Evolutionary conservation across 2,113 vertebrate genomes (phyloP), one percentile per base, ranked within the genome.

Genomic region (Chionomys nivalis): DNA sequence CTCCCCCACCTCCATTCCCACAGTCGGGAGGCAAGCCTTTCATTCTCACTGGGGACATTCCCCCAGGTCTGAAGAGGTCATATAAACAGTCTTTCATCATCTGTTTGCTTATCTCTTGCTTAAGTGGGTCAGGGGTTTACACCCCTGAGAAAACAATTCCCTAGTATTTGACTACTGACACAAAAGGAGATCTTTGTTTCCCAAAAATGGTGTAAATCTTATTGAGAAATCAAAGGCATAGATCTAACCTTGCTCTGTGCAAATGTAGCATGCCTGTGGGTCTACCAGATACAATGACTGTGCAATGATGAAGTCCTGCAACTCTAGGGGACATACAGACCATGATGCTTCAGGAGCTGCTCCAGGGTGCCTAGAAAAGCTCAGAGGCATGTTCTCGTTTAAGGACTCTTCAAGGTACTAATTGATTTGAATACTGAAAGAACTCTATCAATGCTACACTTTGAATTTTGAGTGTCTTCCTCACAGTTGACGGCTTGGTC

Each of bases 41-140:
- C 14, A 24, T 33, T 5, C 61, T 91, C 26, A 81, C 88, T 58
- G 44, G 72, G 76, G 70, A 88, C 19, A 42, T 49, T 87, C 21
- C 24, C 13, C 36, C 19, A 61, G 66, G 68, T 87, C 65, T 91
- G 33, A 0, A 91, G 94, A 91, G 66, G 58, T 68, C 47, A 36
- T 4, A 33, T 31, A 87, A 93, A 82, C 63, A 52, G 94, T 91
- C 95, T 96, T 97, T 93, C 88, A 68, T 94, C 91, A 91, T 97
- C 83, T 81, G 63, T 93, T 96, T 96, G 85, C 89, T 92, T 96
- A 87, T 83, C 94, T 96, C 58, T 78, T 95, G 55, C 55, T 72
- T 90, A 96, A 90, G 90, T 83, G 94, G 72, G 87, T 95, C 94
- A 97, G 78, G 91, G 86, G 91, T 94, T 94, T 93, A 94, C 76